Evolutionary conservation across 2,113 vertebrate species (phyloP).

Genomic region (Rhinolophus ferrumequinum): DNA sequence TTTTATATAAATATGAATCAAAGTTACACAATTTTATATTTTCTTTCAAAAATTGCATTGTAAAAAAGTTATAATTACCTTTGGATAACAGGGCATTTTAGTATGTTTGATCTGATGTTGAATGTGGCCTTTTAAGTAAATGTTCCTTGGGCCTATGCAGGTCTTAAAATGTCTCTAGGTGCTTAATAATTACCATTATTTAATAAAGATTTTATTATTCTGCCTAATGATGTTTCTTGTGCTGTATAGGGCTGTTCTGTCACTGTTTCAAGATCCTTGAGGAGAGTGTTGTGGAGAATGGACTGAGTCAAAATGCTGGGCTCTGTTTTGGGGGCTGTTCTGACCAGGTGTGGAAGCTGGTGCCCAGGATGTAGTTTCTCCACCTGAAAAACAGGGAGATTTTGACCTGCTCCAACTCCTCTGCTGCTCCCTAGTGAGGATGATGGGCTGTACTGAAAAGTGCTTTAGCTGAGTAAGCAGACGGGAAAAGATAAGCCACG

Average conservation of each 20-base stretch:
- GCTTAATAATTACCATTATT: background rate
- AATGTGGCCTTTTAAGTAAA: constrained; percentile 14
- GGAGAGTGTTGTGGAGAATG: background rate
- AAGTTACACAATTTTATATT: background rate
- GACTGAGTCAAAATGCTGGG: background rate
- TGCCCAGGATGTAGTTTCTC: background rate
- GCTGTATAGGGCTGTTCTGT: background rate
- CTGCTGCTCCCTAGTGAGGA: background rate
- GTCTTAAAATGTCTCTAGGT: constrained; percentile 26
- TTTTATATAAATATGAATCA: background rate
- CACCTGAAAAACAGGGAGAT: background rate
- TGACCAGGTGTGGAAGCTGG: background rate
- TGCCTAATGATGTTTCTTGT: background rate
- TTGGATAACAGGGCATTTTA: constrained; percentile 19
- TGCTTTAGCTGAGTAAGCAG: background rate
- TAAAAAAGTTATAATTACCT: background rate
- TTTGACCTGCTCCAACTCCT: background rate
- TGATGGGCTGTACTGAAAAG: background rate
- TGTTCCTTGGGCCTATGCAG: background rate
- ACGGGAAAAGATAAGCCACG: background rate
- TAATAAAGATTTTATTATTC: background rate
- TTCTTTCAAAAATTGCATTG: background rate
- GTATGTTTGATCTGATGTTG: background rate
- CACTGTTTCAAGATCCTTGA: background rate
- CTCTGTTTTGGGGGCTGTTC: background rate